Percentiles rank a stretch among this genome's conserved stretches.
phyloP scores from a whole-genome alignment of 2,888 invertebrate species.

The Stegana nigrithorax region DNA sequence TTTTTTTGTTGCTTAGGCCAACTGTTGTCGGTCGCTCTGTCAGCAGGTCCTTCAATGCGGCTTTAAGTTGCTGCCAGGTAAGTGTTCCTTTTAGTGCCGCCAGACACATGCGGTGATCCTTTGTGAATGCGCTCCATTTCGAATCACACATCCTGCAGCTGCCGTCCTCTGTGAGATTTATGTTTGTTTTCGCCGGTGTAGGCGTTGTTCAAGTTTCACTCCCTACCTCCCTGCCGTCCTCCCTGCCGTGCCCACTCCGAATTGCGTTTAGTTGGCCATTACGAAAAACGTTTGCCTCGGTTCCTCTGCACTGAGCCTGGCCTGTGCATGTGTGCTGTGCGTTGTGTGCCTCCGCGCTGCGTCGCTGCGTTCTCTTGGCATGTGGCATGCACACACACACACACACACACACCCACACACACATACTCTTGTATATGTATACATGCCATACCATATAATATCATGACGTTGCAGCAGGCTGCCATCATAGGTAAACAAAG shows the following conservation, averaged over 20 bases:
- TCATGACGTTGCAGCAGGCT: no score
- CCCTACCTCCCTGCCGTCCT: not conserved
- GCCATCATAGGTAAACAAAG: no score
- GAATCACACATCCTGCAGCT: not conserved
- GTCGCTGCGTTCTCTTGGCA: not conserved
- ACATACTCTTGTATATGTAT: constrained; percentile 31
- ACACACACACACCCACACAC: not conserved
- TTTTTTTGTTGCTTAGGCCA: constrained; percentile 18
- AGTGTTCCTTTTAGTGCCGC: constrained; percentile 11
- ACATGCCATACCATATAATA: no score
- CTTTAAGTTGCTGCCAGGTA: constrained; percentile 1
- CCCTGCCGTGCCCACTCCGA: no score
- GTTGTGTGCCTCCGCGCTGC: not conserved
- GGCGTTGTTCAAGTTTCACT: constrained; percentile 3
- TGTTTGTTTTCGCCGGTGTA: constrained; percentile 2
- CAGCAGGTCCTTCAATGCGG: not conserved
- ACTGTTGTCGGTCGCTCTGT: not conserved
- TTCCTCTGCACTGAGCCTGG: not conserved
- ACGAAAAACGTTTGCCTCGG: constrained; percentile 14
- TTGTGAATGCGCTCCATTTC: not conserved
- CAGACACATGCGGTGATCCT: not conserved
- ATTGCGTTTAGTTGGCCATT: constrained; percentile 16
- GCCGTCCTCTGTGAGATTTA: not conserved
- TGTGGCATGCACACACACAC: constrained; percentile 7
- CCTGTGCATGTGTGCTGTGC: not conserved